Evolutionary conservation across 2,888 invertebrate genomes (phyloP).

Genomic region (Euclidia mi): DNA sequence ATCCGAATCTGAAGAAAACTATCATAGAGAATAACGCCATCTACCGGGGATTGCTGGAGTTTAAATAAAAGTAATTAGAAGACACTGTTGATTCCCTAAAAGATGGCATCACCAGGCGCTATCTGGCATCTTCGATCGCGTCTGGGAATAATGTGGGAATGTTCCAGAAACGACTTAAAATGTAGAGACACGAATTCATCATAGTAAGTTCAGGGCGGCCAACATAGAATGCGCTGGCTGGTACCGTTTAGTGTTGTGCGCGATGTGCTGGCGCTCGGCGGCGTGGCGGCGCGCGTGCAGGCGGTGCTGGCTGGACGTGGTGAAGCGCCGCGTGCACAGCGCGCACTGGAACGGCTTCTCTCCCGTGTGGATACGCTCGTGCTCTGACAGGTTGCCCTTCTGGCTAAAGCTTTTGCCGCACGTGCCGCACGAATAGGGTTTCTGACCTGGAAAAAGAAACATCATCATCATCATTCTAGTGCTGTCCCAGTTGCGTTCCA

Average conservation of each 20-base stretch:
- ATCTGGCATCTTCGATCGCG: too few species aligned
- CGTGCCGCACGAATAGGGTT: slow-evolving; percentile 92
- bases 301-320: slow-evolving; percentile 93
- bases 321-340: slow-evolving; percentile 92
- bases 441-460: slow-evolving; percentile 87
- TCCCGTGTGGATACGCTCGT: slow-evolving; percentile 94
- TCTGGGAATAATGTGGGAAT: too few species aligned
- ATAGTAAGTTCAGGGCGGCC: too few species aligned
- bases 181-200: too few species aligned
- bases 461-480: background rate
- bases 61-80: too few species aligned
- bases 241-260: slow-evolving; percentile 63
- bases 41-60: too few species aligned
- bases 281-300: slow-evolving; percentile 90
- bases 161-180: too few species aligned
- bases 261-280: slow-evolving; percentile 82
- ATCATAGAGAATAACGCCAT: too few species aligned
- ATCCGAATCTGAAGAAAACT: too few species aligned
- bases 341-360: slow-evolving; percentile 94
- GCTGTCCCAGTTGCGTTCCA: background rate
- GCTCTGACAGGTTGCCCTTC: slow-evolving; percentile 94
- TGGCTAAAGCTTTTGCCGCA: slow-evolving; percentile 94
- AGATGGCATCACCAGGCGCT: too few species aligned
- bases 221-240: too few species aligned
- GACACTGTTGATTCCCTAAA: too few species aligned